Conservation (phyloP, 2,797 vertebrate species). For the Menidia menidia region DNA sequence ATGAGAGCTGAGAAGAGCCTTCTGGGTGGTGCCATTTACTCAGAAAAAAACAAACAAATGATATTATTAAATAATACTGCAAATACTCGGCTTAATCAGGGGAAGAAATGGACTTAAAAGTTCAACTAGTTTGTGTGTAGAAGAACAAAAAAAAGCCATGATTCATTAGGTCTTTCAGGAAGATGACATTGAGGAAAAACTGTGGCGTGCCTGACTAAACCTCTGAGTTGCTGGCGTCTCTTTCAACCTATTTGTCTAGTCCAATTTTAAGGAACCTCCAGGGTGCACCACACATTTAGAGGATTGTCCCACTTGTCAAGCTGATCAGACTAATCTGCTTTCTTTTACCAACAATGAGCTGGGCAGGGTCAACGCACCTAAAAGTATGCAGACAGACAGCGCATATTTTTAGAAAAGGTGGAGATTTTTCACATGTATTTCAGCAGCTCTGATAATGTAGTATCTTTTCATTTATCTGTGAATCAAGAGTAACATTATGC, state of each 20-base stretch:
- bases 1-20: conserved; percentile 1
- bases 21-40: neutral
- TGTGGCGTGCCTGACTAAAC: conserved; percentile 41
- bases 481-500: neutral
- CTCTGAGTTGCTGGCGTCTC: conserved; percentile 38
- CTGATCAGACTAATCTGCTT: conserved; percentile 70
- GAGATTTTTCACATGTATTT: conserved; percentile 35
- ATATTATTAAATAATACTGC: neutral
- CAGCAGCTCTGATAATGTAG: conserved; percentile 5
- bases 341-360: conserved; percentile 58
- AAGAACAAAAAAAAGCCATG: conserved; percentile 11
- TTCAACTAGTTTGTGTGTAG: neutral
- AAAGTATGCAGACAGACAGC: conserved; percentile 13
- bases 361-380: conserved; percentile 40
- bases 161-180: conserved; percentile 9
- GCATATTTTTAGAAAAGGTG: conserved; percentile 36
- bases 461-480: neutral
- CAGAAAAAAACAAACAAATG: neutral
- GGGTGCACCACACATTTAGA: conserved; percentile 50
- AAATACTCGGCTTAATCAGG: neutral
- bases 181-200: conserved; percentile 35
- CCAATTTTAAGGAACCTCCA: conserved; percentile 50
- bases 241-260: conserved; percentile 61
- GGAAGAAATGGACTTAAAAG: neutral
- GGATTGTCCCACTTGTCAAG: conserved; percentile 53